Evolutionary conservation across 2,888 invertebrate genomes (phyloP), one percentile per base, ranked within the genome.

Genomic region (Schizotus pectinicornis): DNA sequence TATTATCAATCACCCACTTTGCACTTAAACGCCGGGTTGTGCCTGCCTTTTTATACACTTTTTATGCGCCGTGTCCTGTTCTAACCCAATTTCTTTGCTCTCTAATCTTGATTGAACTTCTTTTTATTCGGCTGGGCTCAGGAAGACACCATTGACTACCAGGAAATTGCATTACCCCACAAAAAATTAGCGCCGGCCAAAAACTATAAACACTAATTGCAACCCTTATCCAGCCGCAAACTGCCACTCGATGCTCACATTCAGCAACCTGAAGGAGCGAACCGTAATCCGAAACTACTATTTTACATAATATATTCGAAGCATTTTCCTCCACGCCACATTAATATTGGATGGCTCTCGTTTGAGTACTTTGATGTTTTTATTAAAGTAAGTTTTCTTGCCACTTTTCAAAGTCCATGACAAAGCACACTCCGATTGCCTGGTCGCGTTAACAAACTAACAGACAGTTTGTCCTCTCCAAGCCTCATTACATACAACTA

Each of bases 61-160:
- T 66, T 49, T 53, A 53, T 43, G 54, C 54, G 50, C 34, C 57
- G 56, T 64, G 62, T 62, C 58, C 59, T 56, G 56, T 59, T 65
- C 59, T 65, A 66, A 66, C 63, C 64, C 59, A 57, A 60, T 69
- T 68, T 65, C 64, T 67, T 63, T 56, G 60, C 63, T 54, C 64
- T 59, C 58, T 68, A 67, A 69, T 69, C 65, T 67, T 67, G 69
- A 67, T 68, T 66, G 69, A 69, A 69, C 64, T 66, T 65, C 65
- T 68, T 68, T 63, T 65, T 67, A 61, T 61, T 51, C 59, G 52
- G 58, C 57, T 55, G 51, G 51, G 61, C 45, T 52, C 60, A 50
- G 46, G 39, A 62, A 54, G 55, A 59, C 51, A 64, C 55, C 55
- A 59, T 55, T 56, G 47, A 59, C 37, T 51, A 56, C 55, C 31